phyloP scores from a whole-genome alignment of 2,888 invertebrate species.

The Drosophila merina region DNA sequence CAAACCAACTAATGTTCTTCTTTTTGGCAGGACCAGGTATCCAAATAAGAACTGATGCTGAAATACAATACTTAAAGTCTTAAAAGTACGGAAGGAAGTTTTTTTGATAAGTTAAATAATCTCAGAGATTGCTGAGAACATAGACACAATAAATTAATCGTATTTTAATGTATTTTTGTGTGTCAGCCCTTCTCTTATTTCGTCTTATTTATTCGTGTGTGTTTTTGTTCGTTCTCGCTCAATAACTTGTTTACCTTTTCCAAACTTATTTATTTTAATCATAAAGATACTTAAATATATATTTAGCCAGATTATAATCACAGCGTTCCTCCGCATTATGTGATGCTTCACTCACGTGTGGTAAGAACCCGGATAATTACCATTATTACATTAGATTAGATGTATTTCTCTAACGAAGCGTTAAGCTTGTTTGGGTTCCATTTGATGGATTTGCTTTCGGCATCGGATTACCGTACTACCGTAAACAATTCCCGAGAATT shows the following conservation, averaged over 20 bases:
- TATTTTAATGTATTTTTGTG: background rate
- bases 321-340: background rate
- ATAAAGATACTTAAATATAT: background rate
- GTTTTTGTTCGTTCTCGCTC: background rate
- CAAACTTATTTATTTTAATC: slow-evolving; percentile 3
- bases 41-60: no score
- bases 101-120: no score
- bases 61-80: no score
- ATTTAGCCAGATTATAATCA: background rate
- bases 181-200: background rate
- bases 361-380: slow-evolving; percentile 6
- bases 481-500: slow-evolving; percentile 34
- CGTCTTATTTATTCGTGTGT: slow-evolving; percentile 1
- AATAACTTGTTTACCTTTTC: background rate
- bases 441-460: slow-evolving; percentile 42
- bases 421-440: slow-evolving; percentile 44
- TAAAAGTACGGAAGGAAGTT: no score
- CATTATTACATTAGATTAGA: slow-evolving; percentile 17
- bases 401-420: slow-evolving; percentile 38
- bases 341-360: background rate
- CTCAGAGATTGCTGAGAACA: no score
- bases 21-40: no score
- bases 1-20: no score
- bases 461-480: slow-evolving; percentile 40
- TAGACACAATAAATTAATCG: background rate